Percentiles rank a stretch among this genome's conserved stretches.
Evolutionary conservation across 2,888 invertebrate species (phyloP).

Genomic region (Drosophila kuntzei): DNA sequence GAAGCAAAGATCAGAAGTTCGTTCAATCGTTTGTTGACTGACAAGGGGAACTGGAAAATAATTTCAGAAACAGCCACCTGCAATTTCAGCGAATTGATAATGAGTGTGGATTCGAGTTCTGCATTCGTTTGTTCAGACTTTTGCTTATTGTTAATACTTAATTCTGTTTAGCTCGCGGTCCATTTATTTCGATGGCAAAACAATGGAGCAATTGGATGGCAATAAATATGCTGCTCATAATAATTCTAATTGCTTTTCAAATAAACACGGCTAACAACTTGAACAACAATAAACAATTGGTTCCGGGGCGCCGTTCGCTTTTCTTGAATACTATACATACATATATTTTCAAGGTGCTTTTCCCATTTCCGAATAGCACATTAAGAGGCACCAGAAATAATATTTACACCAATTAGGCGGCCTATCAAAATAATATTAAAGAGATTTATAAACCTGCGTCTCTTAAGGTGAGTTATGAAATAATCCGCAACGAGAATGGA

Average conservation of each 20-base stretch:
- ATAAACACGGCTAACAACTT: slow-evolving; percentile 71
- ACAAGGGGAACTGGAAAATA: slow-evolving; percentile 35
- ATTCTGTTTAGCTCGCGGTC: slow-evolving; percentile 25
- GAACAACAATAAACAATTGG: slow-evolving; percentile 58
- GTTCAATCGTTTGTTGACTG: slow-evolving; percentile 27
- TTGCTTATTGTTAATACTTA: slow-evolving; percentile 49
- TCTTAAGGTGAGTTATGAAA: slow-evolving; percentile 75
- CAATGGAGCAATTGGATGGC: slow-evolving; percentile 36
- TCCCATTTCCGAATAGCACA: slow-evolving; percentile 44
- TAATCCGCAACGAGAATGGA: slow-evolving; percentile 45
- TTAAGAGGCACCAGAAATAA: slow-evolving; percentile 71
- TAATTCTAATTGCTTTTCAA: slow-evolving; percentile 82
- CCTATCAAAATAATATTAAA: slow-evolving; percentile 82
- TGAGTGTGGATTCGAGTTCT: slow-evolving; percentile 17
- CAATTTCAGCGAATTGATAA: slow-evolving; percentile 46
- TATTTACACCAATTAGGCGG: slow-evolving; percentile 76
- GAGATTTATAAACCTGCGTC: slow-evolving; percentile 75
- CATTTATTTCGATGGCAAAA: slow-evolving; percentile 52
- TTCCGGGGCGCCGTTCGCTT: slow-evolving; percentile 49
- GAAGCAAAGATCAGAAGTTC: slow-evolving; percentile 78
- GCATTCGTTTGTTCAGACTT: neutral
- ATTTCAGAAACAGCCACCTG: slow-evolving; percentile 64
- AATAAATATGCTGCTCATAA: slow-evolving; percentile 82
- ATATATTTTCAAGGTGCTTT: slow-evolving; percentile 33
- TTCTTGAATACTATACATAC: slow-evolving; percentile 21